These are phyloP conservation scores for Gastrophryne carolinensis DNA, from an alignment of 2,797 vertebrate genomes.

Conservation along the genomic window DNA sequence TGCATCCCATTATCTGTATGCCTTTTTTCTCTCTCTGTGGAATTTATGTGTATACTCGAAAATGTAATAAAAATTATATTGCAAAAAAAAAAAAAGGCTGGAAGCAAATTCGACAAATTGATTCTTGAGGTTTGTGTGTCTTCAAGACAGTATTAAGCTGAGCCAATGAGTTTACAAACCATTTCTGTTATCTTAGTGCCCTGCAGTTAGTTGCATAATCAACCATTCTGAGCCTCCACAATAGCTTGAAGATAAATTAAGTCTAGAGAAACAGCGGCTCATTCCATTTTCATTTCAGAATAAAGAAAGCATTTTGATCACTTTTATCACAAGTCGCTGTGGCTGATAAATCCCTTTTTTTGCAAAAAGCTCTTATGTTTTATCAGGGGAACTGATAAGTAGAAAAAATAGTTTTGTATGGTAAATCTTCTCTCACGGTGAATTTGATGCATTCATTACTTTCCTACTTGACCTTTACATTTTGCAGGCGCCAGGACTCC, in stretches of 20 bases:
- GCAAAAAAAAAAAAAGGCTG: too few species aligned
- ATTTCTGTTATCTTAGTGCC: not conserved
- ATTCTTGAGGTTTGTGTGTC: too few species aligned
- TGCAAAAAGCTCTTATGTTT: slow-evolving; percentile 10
- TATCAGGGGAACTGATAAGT: not conserved
- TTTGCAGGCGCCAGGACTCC: too few species aligned
- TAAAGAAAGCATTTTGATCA: slow-evolving; percentile 8
- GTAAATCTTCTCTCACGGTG: too few species aligned
- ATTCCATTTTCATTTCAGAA: not conserved
- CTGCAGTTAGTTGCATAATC: not conserved
- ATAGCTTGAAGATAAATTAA: not conserved
- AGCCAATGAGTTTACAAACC: not conserved
- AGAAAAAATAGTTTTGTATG: not conserved
- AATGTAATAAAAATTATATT: too few species aligned
- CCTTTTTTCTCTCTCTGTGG: too few species aligned
- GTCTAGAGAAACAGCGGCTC: not conserved
- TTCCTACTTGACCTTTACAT: not conserved
- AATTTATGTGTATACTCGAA: too few species aligned
- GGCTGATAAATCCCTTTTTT: slow-evolving; percentile 8
- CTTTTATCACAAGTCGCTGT: slow-evolving; percentile 4
- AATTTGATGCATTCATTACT: not conserved
- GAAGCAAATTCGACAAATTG: too few species aligned
- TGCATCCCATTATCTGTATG: too few species aligned
- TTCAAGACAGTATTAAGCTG: too few species aligned
- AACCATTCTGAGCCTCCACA: not conserved